phyloP scores from a whole-genome alignment of 64 coral and sea anemone genomes.

The Montipora foliosa region DNA sequence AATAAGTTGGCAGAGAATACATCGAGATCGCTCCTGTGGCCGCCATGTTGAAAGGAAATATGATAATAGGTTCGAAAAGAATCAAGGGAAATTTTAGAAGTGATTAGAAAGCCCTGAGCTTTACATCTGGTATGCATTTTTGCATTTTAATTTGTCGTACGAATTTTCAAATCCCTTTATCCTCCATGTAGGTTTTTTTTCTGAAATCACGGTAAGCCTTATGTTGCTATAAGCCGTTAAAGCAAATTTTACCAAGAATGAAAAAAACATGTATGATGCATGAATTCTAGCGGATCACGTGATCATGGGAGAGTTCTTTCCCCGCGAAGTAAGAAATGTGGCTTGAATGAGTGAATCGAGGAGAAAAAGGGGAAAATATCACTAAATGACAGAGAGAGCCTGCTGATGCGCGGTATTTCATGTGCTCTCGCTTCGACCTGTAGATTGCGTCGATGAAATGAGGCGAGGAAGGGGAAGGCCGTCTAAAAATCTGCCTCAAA shows the following conservation, averaged over 20 bases:
- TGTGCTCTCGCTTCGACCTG: conserved; percentile 18
- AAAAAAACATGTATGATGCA: conserved; percentile 60
- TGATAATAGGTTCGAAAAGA: neutral
- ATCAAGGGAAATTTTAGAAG: conserved; percentile 52
- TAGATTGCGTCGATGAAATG: conserved; percentile 73
- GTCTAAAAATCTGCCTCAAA: conserved; percentile 78
- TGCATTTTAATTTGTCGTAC: neutral
- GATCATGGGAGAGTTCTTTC: conserved; percentile 68
- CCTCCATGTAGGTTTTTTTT: neutral
- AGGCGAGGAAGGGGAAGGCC: conserved; percentile 95
- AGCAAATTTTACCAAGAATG: neutral
- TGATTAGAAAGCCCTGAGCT: neutral
- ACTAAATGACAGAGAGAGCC: neutral
- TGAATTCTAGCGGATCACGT: conserved; percentile 88
- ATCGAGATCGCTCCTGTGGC: conserved; percentile 50
- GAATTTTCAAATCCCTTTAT: neutral
- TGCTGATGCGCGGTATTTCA: conserved; percentile 36
- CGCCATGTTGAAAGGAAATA: conserved; percentile 51
- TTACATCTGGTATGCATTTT: neutral
- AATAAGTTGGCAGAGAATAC: conserved; percentile 84
- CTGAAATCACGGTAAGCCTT: neutral
- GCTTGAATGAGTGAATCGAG: conserved; percentile 73
- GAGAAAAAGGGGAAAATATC: conserved; percentile 61
- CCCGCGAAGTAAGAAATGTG: conserved; percentile 95
- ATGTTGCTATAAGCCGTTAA: neutral